Percentiles rank a stretch among this genome's conserved stretches.
Conservation (phyloP, 1,140 invertebrate species). For the Drosophila kurseongensis region DNA sequence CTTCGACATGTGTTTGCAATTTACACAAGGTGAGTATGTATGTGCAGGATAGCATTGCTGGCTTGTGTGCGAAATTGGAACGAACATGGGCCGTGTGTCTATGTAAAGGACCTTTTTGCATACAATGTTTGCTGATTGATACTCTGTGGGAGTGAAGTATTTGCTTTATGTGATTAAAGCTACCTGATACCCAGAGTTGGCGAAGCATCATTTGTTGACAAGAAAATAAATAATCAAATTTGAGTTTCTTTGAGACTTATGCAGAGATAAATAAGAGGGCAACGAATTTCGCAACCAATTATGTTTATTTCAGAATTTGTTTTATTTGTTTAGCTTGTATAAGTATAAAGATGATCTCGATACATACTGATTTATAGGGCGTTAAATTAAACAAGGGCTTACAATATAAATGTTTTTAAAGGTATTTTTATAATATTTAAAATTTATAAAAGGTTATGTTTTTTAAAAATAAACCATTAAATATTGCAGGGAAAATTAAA, state of each 20-base stretch:
- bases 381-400: too few species aligned
- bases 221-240: neutral
- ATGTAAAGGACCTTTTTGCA: neutral
- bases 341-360: too few species aligned
- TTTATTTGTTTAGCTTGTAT: too few species aligned
- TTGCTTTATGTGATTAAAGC: constrained; percentile 29
- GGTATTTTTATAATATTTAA: too few species aligned
- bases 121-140: constrained; percentile 40
- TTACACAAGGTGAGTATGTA: constrained; percentile 53
- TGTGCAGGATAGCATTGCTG: neutral
- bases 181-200: neutral
- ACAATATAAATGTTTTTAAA: too few species aligned
- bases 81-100: constrained; percentile 15
- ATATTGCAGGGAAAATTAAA: too few species aligned
- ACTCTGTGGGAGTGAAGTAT: constrained; percentile 37
- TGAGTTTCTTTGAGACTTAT: neutral
- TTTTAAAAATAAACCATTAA: too few species aligned
- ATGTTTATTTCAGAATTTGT: too few species aligned
- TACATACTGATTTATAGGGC: too few species aligned
- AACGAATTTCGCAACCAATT: too few species aligned
- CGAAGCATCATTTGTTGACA: neutral
- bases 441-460: too few species aligned
- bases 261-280: neutral
- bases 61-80: constrained; percentile 22
- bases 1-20: constrained; percentile 79